Evolutionary conservation across 2,797 vertebrate genomes (phyloP), one percentile per base, ranked within the genome.

Genomic region (Siniperca scherzeri): DNA sequence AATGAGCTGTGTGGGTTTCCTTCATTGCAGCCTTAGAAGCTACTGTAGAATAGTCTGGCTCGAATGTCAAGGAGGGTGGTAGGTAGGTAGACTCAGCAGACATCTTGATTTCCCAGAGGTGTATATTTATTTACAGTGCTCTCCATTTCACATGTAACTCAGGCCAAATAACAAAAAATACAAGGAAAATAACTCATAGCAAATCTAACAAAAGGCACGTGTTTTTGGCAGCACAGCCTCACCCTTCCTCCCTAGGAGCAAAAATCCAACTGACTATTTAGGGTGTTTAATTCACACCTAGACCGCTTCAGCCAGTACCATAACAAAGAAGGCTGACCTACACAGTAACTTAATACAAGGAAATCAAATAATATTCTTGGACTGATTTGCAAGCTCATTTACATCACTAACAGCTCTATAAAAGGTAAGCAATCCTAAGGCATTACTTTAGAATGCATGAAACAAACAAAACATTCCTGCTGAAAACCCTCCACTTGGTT

Each of bases 1-100:
- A 83, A 88, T 80, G 70, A 87, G 68, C 60, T 70, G 56, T 56
- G 75, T 76, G 70, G 38, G 30, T 25, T 50, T 40, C 53, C 70
- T 57, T n/a, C 10, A 4, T 36, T n/a, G 22, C 48, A 73, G 71
- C 71, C 50, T 65, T 66, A n/a, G 42, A 66, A 70, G 60, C 33
- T 38, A 40, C 59, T 25, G 22, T 25, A 9, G 61, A 64, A 22
- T 5, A 40, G 21, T n/a, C 4, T 16, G 12, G 40, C 38, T 42
- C n/a, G 8, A 65, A n/a, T 65, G 42, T 48, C 25, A 48, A 46
- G 42, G 25, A 19, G 19, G 42, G 25, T 19, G 25, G 25, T 19
- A 48, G 25, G n/a, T 17, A 9, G 14, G 42, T 14, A 65, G 44
- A 65, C 62, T 65, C 21, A 25, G 62, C n/a, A 44, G n/a, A 40